Evolutionary conservation across 2,888 invertebrate species (phyloP), one percentile per base, ranked within the genome.

Genomic region (Smittia aterrima): DNA sequence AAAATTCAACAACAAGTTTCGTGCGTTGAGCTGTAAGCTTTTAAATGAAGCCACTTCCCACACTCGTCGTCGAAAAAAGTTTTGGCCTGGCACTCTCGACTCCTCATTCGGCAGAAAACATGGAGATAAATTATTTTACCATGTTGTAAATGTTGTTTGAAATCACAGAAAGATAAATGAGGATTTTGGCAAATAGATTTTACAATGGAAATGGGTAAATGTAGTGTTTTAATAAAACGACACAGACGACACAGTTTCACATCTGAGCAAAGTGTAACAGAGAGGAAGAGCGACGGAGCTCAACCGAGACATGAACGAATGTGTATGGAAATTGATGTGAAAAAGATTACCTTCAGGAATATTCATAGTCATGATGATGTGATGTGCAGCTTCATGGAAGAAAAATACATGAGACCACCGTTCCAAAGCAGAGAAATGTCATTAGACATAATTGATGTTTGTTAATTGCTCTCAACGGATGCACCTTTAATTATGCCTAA

Each of bases 361-460:
- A 67, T 67, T 41, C 67, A 67, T 67, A 27, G 32, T 32, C 18
- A 32, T 38, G 66, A 32, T 38, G 66, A 67, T 70, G 53, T 40
- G 13, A 54, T 25, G 22, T 25, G 11, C 22, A 20, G 7, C 53
- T 20, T 3, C 32, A 32, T 32, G 22, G 54, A 25, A 20, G 24
- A 27, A 70, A 18, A n/a, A n/a, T 47, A n/a, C n/a, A 47, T 47
- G 47, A 13, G 47, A n/a, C 47, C 3, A 38, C 4, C 4, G 38
- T 4, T 2, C 11, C 47, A 47, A n/a, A 22, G 40, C 53, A 54
- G 41, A 32, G 32, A 3, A 32, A 9, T 53, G 53, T 54, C 27
- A 70, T 70, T 70, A 70, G 53, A 54, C 25, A 70, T 70, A 70
- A 70, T 70, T 70, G 70, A 70, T 70, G 70, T 70, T 54, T 70